Evolutionary conservation across 2,113 vertebrate species (phyloP), one percentile per base, ranked within the genome.

Genomic region (Halcyon malimbica): DNA sequence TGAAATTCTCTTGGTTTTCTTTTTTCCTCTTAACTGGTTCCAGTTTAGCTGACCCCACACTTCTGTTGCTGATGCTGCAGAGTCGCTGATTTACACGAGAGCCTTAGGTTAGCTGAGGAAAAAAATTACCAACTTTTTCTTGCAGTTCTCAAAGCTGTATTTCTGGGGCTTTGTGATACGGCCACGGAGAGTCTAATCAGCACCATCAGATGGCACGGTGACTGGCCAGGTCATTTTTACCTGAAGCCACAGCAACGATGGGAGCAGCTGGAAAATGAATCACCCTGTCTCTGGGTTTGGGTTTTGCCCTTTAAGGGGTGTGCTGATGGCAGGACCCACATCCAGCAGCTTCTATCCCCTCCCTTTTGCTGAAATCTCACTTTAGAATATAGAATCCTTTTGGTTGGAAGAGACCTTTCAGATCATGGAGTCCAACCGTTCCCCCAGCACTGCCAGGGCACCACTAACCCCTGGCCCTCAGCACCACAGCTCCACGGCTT

Each of bases 151-250:
- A 7, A 16, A 65, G n/a, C 63, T 54, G 3, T 8, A 2, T 67
- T 65, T 62, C 69, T 65, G 41, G 69, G 84, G 13, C 56, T 89
- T 35, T 60, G 9, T 73, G 42, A 11, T 25, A 39, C 65, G 79
- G 60, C n/a, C 33, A 4, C 37, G 50, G 11, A 1, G 53, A 53
- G 41, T 6, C 29, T 63, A 9, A 74, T 33, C 24, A 39, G 64
- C 18, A 0, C 2, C n/a, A 13, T 18, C 31, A 28, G 80, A 37
- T 28, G 77, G 24, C 35, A 10, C 1, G 3, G 20, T 13, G 48
- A 33, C 35, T 11, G 3, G 9, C 46, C 0, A 1, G 29, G 56
- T 16, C 4, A 6, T 26, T 71, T 65, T 29, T 48, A 23, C 42
- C 50, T 50, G 81, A 13, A 14, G 46, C 21, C 25, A 11, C 0